Evolutionary conservation across 2,888 invertebrate genomes (phyloP), one percentile per base, ranked within the genome.

Genomic region (Hydrotaea diabolus): DNA sequence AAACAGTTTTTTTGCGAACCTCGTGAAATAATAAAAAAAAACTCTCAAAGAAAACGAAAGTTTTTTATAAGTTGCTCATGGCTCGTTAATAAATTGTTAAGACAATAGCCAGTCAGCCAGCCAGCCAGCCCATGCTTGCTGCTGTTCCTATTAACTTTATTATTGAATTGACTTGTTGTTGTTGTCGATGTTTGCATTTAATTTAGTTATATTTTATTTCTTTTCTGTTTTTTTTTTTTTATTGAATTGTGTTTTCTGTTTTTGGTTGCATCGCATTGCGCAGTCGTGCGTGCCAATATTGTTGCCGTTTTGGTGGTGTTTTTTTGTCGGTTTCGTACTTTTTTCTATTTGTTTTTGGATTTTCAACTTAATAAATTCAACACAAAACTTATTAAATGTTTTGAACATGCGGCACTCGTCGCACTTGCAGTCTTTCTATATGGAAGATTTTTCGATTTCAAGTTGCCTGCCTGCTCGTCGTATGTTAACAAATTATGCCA

Each of bases 201-300:
- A 26, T 59, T 59, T 59, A 26, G 23, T 59, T 59, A 31, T 31
- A 31, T 31, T 26, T 59, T 59, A 57, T 57, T 57, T 19, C 21
- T 57, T n/a, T n/a, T n/a, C n/a, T n/a, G n/a, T n/a, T 59, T 26
- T 13, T 13, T 21, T 15, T 23, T 80, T 76, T 75, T 71, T 66
- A 75, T 36, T 59, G 77, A 80, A 59, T 82, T 85, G 75, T 79
- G 64, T 80, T 85, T 86, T 86, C 85, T 86, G 86, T 86, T 87
- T 83, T 84, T 76, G 75, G 62, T 75, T 81, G 80, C 75, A 62
- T 84, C 80, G 84, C 77, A 62, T 84, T 84, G 84, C 77, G 77
- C 84, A 84, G 77, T 84, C 80, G 80, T 84, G 84, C 84, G 77
- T 81, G 77, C 69, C 78, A 77, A 75, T 84, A 78, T 57, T 49